A percentile compares a stretch with the other conserved stretches of the same genome.
Conservation (phyloP, 2,797 vertebrate genomes). For the Sebastes paucispinis region DNA sequence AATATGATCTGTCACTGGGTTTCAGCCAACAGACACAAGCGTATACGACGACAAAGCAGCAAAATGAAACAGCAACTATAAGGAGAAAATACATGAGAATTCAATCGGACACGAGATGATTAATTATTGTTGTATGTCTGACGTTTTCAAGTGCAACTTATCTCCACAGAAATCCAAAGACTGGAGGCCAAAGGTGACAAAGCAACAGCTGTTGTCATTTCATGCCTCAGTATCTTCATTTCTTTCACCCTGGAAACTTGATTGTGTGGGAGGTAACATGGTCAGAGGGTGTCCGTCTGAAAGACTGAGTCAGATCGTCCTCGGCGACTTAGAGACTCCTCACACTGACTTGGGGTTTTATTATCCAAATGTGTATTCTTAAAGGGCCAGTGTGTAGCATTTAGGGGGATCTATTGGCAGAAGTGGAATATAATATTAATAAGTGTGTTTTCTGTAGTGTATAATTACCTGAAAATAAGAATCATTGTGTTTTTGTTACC, state of each 20-base stretch:
- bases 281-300: slow-evolving; percentile 17
- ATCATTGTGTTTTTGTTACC: neutral
- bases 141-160: neutral
- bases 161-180: slow-evolving; percentile 5
- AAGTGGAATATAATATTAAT: neutral
- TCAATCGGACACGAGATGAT: neutral
- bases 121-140: neutral
- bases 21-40: neutral
- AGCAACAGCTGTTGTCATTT: slow-evolving; percentile 43
- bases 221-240: slow-evolving; percentile 25
- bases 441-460: neutral
- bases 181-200: slow-evolving; percentile 17
- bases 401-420: neutral
- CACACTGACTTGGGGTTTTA: neutral
- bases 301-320: slow-evolving; percentile 40
- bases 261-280: slow-evolving; percentile 40
- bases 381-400: neutral
- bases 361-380: neutral
- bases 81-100: neutral
- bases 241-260: slow-evolving; percentile 24
- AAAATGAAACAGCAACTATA: neutral
- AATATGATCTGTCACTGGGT: neutral
- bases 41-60: neutral
- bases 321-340: neutral
- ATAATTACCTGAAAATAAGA: neutral